phyloP scores from a whole-genome alignment of 2,113 vertebrate species.

The Ancistrus triradiatus region DNA sequence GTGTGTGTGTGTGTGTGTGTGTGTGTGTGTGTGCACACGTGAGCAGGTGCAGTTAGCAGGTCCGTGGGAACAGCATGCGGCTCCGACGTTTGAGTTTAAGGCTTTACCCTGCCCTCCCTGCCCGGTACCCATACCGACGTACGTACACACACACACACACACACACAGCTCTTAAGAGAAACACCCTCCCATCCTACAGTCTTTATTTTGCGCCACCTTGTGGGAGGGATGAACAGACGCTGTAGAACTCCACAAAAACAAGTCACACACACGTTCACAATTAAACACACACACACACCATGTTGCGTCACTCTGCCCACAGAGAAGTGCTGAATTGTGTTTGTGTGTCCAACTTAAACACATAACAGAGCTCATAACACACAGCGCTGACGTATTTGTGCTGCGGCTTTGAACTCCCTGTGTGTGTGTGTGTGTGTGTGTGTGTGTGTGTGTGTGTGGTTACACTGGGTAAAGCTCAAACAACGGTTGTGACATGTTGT shows the following conservation, averaged over 20 bases:
- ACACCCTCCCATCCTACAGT: no score
- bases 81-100: slow-evolving; percentile 79
- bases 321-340: background rate
- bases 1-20: slow-evolving; percentile 1
- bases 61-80: slow-evolving; percentile 84
- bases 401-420: background rate
- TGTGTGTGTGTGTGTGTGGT: background rate
- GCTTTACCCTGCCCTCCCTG: slow-evolving; percentile 85
- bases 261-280: background rate
- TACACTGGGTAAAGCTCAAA: background rate
- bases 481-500: slow-evolving; percentile 4
- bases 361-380: background rate
- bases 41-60: slow-evolving; percentile 78
- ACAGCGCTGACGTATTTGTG: background rate
- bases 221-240: no score
- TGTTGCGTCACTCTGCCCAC: background rate
- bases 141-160: slow-evolving; percentile 51
- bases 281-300: background rate
- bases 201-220: no score
- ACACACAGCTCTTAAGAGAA: background rate
- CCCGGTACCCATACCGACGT: slow-evolving; percentile 81
- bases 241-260: no score
- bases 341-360: slow-evolving; percentile 1
- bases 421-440: slow-evolving; percentile 21
- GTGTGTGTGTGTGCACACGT: slow-evolving; percentile 6